Evolutionary conservation across 2,113 vertebrate genomes (phyloP), one percentile per base, ranked within the genome.

Genomic region (Boleophthalmus pectinirostris): DNA sequence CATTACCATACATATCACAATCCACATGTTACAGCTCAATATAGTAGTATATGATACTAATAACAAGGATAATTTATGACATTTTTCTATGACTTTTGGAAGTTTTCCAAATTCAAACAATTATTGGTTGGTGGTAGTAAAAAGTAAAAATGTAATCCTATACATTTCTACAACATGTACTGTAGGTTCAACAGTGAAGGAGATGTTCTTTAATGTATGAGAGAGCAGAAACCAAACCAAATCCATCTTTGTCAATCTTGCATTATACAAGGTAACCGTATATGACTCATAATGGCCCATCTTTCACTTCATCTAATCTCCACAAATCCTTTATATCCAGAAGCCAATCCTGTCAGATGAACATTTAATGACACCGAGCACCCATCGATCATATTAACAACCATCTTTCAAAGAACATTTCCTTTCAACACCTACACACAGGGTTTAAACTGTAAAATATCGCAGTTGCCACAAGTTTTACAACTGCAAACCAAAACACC

Each of bases 251-350:
- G 85, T 89, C 85, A 77, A 63, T 82, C 76, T 23, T 18, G 70
- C 80, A 49, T 78, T 81, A 86, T 74, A 88, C 84, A 90, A 82
- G 69, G 70, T 69, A 87, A 82, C 78, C 72, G 79, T 79, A 61
- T 77, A 66, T 79, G 84, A 66, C 70, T 83, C 53, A 63, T 80
- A 85, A 80, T 11, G 18, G 76, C 78, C 80, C 80, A 87, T 91
- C 87, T 87, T 77, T 87, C 85, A 85, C 72, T 78, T 25, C 66
- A 79, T 88, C 81, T 84, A 84, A 90, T 88, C 88, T 81, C 76
- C 80, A 78, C 69, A 70, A 66, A 82, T 85, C 80, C 77, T 68
- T 75, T 68, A 79, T 83, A 79, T 89, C 80, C 81, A 77, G 70
- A 70, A 78, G 68, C 83, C 70, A 74, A 57, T 80, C 65, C 77